Evolutionary conservation across 2,797 vertebrate genomes (phyloP).

Genomic region (Semaprochilodus insignis): DNA sequence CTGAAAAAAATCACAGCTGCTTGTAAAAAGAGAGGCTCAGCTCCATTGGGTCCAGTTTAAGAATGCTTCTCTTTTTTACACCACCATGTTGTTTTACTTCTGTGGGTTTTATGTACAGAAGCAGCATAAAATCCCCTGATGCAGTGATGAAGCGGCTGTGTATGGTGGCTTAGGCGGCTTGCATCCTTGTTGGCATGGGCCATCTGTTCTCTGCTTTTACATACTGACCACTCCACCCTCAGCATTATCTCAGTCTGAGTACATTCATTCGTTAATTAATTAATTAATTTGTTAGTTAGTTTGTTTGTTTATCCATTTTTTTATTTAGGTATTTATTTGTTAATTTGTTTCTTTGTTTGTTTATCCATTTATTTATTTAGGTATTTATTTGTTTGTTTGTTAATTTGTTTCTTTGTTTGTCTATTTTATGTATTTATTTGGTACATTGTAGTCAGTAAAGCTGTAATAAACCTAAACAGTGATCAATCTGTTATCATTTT

Average conservation of each 20-base stretch:
- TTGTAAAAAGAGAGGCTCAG: not conserved
- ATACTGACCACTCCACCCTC: not conserved
- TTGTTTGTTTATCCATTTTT: no score
- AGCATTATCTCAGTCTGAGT: not conserved
- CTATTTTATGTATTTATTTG: no score
- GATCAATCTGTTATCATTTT: not conserved
- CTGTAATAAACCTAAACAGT: no score
- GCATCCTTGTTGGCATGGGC: not conserved
- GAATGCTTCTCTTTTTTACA: not conserved
- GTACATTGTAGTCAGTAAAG: no score
- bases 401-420: no score
- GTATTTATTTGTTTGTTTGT: no score
- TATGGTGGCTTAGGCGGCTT: slow-evolving; percentile 67
- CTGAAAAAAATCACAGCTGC: slow-evolving; percentile 3
- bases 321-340: no score
- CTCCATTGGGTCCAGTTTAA: not conserved
- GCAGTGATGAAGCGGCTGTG: slow-evolving; percentile 68
- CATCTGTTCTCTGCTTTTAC: slow-evolving; percentile 10
- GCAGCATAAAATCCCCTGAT: slow-evolving; percentile 70
- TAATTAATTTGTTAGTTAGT: not conserved
- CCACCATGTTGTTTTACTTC: slow-evolving; percentile 9
- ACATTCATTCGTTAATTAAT: not conserved
- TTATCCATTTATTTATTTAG: no score
- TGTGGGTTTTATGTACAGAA: slow-evolving; percentile 29
- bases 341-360: no score